Evolutionary conservation across 2,888 invertebrate genomes (phyloP), one percentile per base, ranked within the genome.

Genomic region (Leucoma salicis): DNA sequence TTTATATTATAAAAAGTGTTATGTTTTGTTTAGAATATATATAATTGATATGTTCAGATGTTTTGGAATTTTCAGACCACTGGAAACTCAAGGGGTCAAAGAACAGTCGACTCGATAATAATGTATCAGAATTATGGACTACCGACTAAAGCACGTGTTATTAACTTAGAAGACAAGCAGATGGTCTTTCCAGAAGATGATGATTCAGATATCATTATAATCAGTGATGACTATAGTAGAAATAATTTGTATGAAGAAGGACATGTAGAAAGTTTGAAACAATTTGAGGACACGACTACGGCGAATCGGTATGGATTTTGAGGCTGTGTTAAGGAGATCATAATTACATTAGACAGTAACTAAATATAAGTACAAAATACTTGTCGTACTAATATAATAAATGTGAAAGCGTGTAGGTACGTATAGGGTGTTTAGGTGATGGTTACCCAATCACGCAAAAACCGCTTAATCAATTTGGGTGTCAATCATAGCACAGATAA

Each of bases 31-130:
- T 13, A 59, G 70, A 51, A 60, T 67, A 60, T 60, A 54, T 78
- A 53, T 84, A 77, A 87, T 87, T 90, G 89, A 90, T 91, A 82
- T 84, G 87, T 90, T 83, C 92, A 95, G 95, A 92, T 92, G 81
- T 93, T 95, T 77, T 95, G 95, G 95, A 94, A 95, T 68, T 95
- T 95, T 78, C 95, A 95, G 93, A 92, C 92, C 31, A 91, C 92
- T 62, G 91, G 92, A 0, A 93, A 93, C 78, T 93, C 93, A 0
- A 91, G 93, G 46, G 94, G 94, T 27, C 95, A 94, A 75, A 91
- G 94, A 42, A 93, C 93, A 84, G 86, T 79, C 0, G 87, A 88
- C 37, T 89, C 83, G 0, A 68, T 86, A 13, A 74, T 80, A 11
- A 78, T 83, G 78, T 83, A 86, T 36, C 81, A 82, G 46, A 85